These are phyloP conservation scores for Drosophila teissieri DNA, from an alignment of 1,140 invertebrate species.

Conservation along the genomic window DNA sequence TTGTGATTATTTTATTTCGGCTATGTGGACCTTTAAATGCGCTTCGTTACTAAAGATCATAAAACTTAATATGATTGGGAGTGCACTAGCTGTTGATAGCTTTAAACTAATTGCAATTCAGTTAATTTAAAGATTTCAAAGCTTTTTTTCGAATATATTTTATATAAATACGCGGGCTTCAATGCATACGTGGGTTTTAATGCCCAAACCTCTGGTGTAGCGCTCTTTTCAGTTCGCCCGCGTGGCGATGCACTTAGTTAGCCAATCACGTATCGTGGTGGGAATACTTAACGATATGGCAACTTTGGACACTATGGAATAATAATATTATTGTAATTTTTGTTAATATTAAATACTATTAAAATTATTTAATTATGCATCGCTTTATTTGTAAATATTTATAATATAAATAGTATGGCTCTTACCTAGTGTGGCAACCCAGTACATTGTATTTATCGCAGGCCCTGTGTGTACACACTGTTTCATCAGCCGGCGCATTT, in stretches of 20 bases:
- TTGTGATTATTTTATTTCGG: conserved; percentile 32
- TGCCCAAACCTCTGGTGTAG: conserved; percentile 49
- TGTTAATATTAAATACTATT: not conserved
- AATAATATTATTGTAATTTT: conserved; percentile 5
- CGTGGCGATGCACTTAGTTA: conserved; percentile 60
- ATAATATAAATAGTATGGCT: not conserved
- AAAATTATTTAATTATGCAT: not conserved
- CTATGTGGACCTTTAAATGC: conserved; percentile 14
- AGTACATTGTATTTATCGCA: not conserved
- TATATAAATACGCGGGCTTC: not conserved
- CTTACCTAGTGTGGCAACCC: conserved; percentile 2
- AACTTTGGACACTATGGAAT: conserved; percentile 22
- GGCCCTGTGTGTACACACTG: conserved; percentile 34
- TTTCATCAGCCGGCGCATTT: conserved; percentile 23
- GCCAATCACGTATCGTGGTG: conserved; percentile 65
- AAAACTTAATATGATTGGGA: not conserved
- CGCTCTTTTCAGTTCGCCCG: conserved; percentile 71
- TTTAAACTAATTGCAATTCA: not conserved
- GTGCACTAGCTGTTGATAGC: not conserved
- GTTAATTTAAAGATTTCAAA: too few species aligned
- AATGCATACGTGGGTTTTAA: conserved; percentile 2
- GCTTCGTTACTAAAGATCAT: conserved; percentile 1
- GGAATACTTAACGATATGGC: conserved; percentile 42
- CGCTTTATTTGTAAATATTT: not conserved
- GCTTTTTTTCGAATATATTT: not conserved